Evolutionary conservation across 2,113 vertebrate genomes (phyloP), one percentile per base, ranked within the genome.

Genomic region (Martes martes): DNA sequence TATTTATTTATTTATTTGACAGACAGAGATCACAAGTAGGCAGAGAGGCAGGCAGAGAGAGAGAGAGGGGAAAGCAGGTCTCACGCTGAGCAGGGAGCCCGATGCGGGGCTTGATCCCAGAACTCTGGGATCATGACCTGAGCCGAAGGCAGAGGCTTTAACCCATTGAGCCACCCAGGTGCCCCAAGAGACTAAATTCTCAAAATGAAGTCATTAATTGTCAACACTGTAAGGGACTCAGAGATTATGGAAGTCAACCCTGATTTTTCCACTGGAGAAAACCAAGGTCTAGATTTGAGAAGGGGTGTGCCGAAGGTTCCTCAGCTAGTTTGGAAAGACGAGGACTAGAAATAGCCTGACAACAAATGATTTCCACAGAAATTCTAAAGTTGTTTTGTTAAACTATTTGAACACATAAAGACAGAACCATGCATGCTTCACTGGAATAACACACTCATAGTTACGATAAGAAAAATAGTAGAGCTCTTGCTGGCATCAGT

Each of bases 191-290:
- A 50, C 11, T 71, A 36, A 69, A 79, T 95, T 94, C 55, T 87
- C 63, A 79, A 89, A 97, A 76, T 83, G 39, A 89, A 93, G 42
- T 83, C 31, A 67, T 80, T 9, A 83, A 76, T 86, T 83, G 74
- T 95, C 94, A 92, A 92, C 81, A 59, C 36, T 24, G 39, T 3
- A 79, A 95, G 26, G 23, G 18, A 85, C 19, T 73, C 63, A 88
- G 39, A 47, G 59, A 45, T 24, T 19, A 39, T 21, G 11, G 39
- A 93, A 91, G 57, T 79, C 90, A 71, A 94, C 16, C 82, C 18
- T 90, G 61, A 91, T 82, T 96, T 96, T 95, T 86, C 55, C 23
- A 45, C 2, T 31, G 15, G 6, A 91, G 79, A 89, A 89, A 96
- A 63, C 0, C 26, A 67, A 79, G 11, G 14, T 73, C 39, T n/a